Percentiles rank a stretch among this genome's conserved stretches.
Evolutionary conservation across 2,888 invertebrate genomes (phyloP).

Genomic region (Heliothis peltigera): DNA sequence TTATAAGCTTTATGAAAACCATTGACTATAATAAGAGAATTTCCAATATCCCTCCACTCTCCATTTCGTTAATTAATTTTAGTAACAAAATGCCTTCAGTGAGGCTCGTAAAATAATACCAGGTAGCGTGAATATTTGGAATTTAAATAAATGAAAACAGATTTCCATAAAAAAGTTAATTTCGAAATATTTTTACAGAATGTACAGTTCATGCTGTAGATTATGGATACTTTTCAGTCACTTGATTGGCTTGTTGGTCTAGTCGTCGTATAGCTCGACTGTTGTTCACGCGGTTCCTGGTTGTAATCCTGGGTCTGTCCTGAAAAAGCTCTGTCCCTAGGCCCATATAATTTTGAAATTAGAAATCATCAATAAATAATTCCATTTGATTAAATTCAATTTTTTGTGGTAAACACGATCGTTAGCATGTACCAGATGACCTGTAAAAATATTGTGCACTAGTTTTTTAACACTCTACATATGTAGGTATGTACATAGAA

Average conservation of each 20-base stretch:
- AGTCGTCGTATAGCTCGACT: no score
- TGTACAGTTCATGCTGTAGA: not conserved
- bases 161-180: not conserved
- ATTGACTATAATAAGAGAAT: conserved; percentile 21
- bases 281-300: no score
- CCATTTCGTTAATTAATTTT: conserved; percentile 21
- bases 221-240: no score
- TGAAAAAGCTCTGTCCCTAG: no score
- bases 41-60: conserved; percentile 29
- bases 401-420: no score
- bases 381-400: no score
- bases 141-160: not conserved
- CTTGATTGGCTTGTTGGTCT: no score
- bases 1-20: conserved; percentile 8
- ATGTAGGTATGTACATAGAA: not conserved
- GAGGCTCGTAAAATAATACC: conserved; percentile 6
- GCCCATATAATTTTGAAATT: no score
- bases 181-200: not conserved
- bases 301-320: no score
- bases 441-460: no score
- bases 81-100: not conserved
- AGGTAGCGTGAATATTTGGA: not conserved
- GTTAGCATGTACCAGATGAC: no score
- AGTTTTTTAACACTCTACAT: not conserved
- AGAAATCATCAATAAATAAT: no score